Evolutionary conservation across 2,113 vertebrate genomes (phyloP), one percentile per base, ranked within the genome.

Genomic region (Collichthys lucidus): DNA sequence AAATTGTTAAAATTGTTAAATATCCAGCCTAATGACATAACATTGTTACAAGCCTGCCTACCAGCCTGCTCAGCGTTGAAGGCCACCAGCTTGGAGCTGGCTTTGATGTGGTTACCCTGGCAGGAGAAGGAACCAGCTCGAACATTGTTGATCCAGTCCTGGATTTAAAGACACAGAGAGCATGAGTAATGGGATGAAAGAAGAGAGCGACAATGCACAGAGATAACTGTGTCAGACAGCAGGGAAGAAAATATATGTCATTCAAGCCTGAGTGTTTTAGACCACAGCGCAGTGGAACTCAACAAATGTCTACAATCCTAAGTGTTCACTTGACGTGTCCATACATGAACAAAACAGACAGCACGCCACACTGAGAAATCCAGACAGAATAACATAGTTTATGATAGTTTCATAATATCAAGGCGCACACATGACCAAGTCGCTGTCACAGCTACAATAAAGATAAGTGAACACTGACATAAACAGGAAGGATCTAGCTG

Each of bases 61-160:
- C 98, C 98, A 47, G 96, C 82, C 0, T 92, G 92, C 61, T 97
- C 96, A 0, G 95, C 90, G 19, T 76, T 97, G 91, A 97, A 99
- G 0, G 95, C 96, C 0, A 98, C 94, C 76, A 96, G 93, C 77
- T 63, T 89, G 88, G 96, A 91, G 91, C 95, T 98, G 11, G 96
- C 95, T 91, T 96, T 97, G 89, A 99, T 97, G 0, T 96, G 96
- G 92, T 92, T 97, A 44, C 97, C 96, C 55, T 91, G 95, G 66
- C 95, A 95, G 0, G 91, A 4, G 15, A 92, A 6, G 0, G 95
- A 94, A 64, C 94, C 95, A 0, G 93, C 95, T 71, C 92, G 95
- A 49, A 99, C 86, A 40, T 94, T 94, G 77, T 85, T 86, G 44
- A 98, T 97, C 97, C 98, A 99, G 77, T 90, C 96, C 98, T 99